These are phyloP conservation scores for Thunnus maccoyii DNA, from an alignment of 2,113 vertebrate genomes.

Conservation along the genomic window DNA sequence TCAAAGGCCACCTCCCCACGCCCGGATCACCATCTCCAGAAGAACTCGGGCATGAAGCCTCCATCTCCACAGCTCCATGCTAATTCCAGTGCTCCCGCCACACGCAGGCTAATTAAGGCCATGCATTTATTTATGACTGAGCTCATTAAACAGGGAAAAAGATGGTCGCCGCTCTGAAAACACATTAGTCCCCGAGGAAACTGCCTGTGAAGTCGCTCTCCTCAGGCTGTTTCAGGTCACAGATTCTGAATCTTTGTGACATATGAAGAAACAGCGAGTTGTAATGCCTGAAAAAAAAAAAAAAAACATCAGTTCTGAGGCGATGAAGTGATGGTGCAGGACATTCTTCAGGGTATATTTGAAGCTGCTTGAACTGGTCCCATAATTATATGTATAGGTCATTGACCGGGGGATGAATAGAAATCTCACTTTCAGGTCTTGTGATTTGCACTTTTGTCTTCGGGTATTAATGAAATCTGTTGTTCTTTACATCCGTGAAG, in stretches of 20 bases:
- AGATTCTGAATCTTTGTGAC: conserved; percentile 77
- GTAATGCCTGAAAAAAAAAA: conserved; percentile 41
- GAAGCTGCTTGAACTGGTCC: conserved; percentile 81
- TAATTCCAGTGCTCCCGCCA: conserved; percentile 75
- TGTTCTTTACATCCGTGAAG: conserved; percentile 55
- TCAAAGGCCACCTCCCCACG: conserved; percentile 86
- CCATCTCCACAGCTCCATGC: conserved; percentile 72
- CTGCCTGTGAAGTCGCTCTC: conserved; percentile 79
- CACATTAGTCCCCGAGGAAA: conserved; percentile 82
- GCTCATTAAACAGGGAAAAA: conserved; percentile 83
- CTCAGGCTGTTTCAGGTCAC: conserved; percentile 78
- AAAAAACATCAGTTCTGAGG: conserved; percentile 52
- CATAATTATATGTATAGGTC: conserved; percentile 82
- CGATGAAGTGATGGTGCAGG: conserved; percentile 50
- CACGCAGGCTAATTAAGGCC: conserved; percentile 86
- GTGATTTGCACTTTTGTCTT: conserved; percentile 59
- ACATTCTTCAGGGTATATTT: conserved; percentile 76
- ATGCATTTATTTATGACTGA: conserved; percentile 88
- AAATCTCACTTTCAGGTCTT: conserved; percentile 65
- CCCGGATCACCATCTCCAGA: conserved; percentile 79
- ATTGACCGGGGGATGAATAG: conserved; percentile 56
- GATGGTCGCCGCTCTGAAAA: conserved; percentile 81
- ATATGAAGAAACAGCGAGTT: conserved; percentile 69
- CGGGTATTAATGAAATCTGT: conserved; percentile 55
- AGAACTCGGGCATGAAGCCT: conserved; percentile 78